A percentile compares a stretch with the other conserved stretches of the same genome.
phyloP scores from a whole-genome alignment of 2,113 vertebrate species.

The Brachirus orientalis region DNA sequence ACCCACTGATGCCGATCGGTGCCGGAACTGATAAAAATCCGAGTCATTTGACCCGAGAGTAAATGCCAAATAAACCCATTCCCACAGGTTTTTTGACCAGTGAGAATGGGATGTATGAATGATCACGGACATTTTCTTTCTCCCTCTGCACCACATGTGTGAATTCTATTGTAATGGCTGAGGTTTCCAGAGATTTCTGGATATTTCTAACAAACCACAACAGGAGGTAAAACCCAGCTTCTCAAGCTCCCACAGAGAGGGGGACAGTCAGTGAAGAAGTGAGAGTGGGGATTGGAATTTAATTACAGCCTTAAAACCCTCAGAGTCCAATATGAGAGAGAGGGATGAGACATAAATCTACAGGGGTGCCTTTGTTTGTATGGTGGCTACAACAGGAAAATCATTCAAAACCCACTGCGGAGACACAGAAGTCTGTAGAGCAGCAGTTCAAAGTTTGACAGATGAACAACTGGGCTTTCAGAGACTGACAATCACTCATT shows the following conservation, averaged over 20 bases:
- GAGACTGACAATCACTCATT: constrained; percentile 63
- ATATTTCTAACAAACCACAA: constrained; percentile 81
- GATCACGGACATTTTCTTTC: constrained; percentile 45
- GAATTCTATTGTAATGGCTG: constrained; percentile 72
- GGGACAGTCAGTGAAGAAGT: constrained; percentile 75
- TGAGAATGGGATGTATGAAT: constrained; percentile 8
- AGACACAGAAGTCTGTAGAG: constrained; percentile 63
- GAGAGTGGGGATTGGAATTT: constrained; percentile 81
- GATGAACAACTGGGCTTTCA: constrained; percentile 65
- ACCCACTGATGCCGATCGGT: too few species aligned
- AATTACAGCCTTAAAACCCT: constrained; percentile 81
- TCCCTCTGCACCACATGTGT: constrained; percentile 73
- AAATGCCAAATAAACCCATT: too few species aligned
- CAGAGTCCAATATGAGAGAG: constrained; percentile 81
- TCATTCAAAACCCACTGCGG: constrained; percentile 71
- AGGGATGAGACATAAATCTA: constrained; percentile 79
- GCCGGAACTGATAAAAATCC: too few species aligned
- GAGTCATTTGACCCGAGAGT: too few species aligned
- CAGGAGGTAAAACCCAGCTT: constrained; percentile 79
- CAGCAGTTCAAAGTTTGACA: constrained; percentile 64
- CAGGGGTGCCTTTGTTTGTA: constrained; percentile 80
- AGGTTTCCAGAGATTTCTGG: constrained; percentile 74
- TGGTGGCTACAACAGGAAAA: constrained; percentile 75
- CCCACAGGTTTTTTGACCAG: too few species aligned
- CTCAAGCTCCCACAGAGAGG: constrained; percentile 80